phyloP scores from a whole-genome alignment of 2,888 invertebrate species.

The Beris morrisii region DNA sequence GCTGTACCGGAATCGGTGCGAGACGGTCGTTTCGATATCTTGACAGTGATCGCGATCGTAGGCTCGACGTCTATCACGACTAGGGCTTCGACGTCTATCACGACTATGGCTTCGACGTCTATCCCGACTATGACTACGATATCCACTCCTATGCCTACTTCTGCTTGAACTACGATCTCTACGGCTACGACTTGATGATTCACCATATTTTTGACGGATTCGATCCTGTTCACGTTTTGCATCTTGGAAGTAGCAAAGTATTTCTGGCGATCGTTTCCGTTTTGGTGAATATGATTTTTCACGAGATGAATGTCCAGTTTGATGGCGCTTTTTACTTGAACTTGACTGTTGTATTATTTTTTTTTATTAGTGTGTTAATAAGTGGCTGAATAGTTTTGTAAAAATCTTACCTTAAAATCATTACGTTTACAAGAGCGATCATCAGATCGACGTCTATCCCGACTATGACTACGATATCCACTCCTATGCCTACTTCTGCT shows the following conservation, averaged over 20 bases:
- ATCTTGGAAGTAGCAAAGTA: conserved; percentile 43
- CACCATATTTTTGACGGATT: conserved; percentile 32
- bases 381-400: background rate
- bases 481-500: conserved; percentile 15
- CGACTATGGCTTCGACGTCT: conserved; percentile 10
- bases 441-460: conserved; percentile 1
- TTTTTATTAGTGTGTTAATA: background rate
- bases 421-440: no score
- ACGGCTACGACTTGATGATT: background rate
- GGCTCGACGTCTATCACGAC: conserved; percentile 1
- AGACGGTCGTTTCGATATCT: background rate
- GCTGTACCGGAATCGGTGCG: background rate
- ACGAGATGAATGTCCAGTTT: background rate
- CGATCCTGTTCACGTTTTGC: conserved; percentile 43
- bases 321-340: background rate
- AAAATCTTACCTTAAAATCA: no score
- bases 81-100: background rate
- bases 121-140: conserved; percentile 15
- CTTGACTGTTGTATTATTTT: background rate
- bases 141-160: conserved; percentile 14
- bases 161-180: conserved; percentile 33
- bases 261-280: conserved; percentile 32
- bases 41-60: conserved; percentile 4
- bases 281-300: conserved; percentile 27
- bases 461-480: conserved; percentile 26